Base-by-base conservation (phyloP, 2,113 vertebrate species). In the Elgaria multicarinata region DNA sequence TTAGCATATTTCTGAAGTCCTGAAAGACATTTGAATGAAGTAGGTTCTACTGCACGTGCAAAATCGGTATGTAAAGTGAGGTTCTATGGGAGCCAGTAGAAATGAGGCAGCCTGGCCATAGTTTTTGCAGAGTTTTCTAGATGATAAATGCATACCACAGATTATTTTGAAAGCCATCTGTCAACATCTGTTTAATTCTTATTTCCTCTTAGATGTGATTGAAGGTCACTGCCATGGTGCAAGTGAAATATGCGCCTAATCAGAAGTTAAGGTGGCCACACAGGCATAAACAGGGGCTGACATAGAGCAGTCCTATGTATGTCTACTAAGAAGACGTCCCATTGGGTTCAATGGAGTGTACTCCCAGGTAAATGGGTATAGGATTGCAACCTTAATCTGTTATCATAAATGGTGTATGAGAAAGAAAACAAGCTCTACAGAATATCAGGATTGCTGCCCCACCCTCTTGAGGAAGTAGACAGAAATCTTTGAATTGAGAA, bases 401-500 rank as follows among this genome's bases (percentile, higher is more conserved):
- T n/a, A n/a, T n/a, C n/a, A n/a, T n/a, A n/a, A n/a, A n/a, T n/a
- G n/a, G n/a, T n/a, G n/a, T n/a, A n/a, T n/a, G n/a, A n/a, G n/a
- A n/a, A n/a, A n/a, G n/a, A n/a, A n/a, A n/a, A n/a, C n/a, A n/a
- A n/a, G n/a, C n/a, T n/a, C n/a, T n/a, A n/a, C n/a, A n/a, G n/a
- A n/a, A n/a, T n/a, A n/a, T n/a, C n/a, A n/a, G n/a, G n/a, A n/a
- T n/a, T n/a, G n/a, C 22, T 83, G 79, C 36, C 69, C 8, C 69
- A 1, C 13, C 86, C n/a, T 69, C 24, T 8, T 2, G 69, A 42
- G 24, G 33, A 91, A 80, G 50, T 16, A 81, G 26, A 77, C 76
- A 93, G 78, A 94, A 92, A 81, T 31, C 79, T 44, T 24, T 10
- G 44, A 91, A 82, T 26, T 84, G 85, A n/a, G 76, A 1, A 93